Conservation (phyloP, 2,797 vertebrate genomes). For the Chloroceryle amazona region DNA sequence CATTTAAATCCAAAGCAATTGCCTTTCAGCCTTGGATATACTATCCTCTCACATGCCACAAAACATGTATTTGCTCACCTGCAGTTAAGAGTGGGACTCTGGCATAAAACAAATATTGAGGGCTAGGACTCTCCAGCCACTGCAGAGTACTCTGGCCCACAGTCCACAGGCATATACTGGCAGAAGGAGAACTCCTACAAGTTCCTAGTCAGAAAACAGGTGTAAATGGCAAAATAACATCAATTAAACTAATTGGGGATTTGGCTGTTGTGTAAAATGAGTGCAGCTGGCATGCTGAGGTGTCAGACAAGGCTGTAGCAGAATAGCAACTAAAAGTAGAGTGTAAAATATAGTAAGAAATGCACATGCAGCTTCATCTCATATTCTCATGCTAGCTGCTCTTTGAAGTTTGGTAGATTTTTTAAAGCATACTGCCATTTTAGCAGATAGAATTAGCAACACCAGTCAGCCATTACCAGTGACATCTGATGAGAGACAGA, state of each 20-base stretch:
- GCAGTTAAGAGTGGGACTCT: not conserved
- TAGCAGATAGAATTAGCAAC: not conserved
- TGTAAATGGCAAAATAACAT: not conserved
- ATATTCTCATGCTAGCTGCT: not conserved
- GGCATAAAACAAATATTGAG: not conserved
- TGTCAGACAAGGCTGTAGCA: constrained; percentile 36
- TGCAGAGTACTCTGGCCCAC: accelerated
- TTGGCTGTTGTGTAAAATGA: not conserved
- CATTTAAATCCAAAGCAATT: not conserved
- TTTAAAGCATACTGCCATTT: not conserved
- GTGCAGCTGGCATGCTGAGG: constrained; percentile 34
- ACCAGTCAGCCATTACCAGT: not conserved
- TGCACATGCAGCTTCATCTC: not conserved
- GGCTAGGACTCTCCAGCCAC: not conserved
- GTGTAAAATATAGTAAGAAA: not conserved
- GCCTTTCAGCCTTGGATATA: not conserved
- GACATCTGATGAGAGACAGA: not conserved
- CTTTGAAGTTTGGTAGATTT: not conserved
- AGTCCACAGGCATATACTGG: not conserved
- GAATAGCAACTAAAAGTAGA: not conserved
- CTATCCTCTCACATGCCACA: not conserved
- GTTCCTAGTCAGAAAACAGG: not conserved
- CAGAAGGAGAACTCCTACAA: not conserved
- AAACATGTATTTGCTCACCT: not conserved
- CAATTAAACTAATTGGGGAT: not conserved